phyloP scores from a whole-genome alignment of 1,140 invertebrate genomes.

The Zaprionus lachaisei region DNA sequence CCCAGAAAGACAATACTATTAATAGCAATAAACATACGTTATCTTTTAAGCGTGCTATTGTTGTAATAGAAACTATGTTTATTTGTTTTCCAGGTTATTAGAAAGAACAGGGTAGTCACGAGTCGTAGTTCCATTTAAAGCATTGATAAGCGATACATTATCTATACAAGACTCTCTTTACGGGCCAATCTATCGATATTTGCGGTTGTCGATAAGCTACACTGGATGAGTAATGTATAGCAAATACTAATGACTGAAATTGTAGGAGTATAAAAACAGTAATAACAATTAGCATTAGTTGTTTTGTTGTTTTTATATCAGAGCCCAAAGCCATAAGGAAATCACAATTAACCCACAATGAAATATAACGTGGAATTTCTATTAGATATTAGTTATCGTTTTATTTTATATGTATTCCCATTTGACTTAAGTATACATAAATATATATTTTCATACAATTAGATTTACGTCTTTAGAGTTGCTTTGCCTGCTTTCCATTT shows the following conservation, averaged over 20 bases:
- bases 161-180: background rate
- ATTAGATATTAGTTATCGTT: slow-evolving; percentile 74
- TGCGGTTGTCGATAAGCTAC: slow-evolving; percentile 19
- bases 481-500: slow-evolving; percentile 72
- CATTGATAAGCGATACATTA: background rate
- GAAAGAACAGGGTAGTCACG: background rate
- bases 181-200: slow-evolving; percentile 15
- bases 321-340: background rate
- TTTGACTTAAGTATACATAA: slow-evolving; percentile 58
- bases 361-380: background rate
- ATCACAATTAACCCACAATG: slow-evolving; percentile 9
- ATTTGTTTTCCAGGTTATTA: background rate
- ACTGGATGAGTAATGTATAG: slow-evolving; percentile 24
- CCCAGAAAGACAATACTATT: background rate
- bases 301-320: background rate
- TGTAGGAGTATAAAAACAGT: slow-evolving; percentile 1
- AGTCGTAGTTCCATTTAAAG: background rate
- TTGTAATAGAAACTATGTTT: background rate
- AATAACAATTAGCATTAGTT: background rate
- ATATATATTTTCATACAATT: slow-evolving; percentile 77
- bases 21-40: background rate
- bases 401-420: slow-evolving; percentile 78
- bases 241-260: background rate
- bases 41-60: background rate
- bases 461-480: slow-evolving; percentile 80